Percentiles rank a stretch among this genome's conserved stretches.
These are phyloP conservation scores for Hippocampus kuda DNA, from an alignment of 2,797 vertebrate species.

Conservation along the genomic window DNA sequence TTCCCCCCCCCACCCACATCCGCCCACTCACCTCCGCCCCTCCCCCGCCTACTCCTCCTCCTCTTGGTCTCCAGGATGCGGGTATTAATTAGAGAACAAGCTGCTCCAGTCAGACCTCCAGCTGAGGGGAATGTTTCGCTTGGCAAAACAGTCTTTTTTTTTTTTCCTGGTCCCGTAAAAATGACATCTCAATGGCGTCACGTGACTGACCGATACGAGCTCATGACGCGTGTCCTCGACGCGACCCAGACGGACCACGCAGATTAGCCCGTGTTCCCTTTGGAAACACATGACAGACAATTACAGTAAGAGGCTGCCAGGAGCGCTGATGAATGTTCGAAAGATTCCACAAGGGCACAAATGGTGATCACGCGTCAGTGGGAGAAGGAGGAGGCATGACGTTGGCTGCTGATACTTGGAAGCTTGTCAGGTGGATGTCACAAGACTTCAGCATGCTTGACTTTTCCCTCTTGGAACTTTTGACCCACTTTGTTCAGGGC, in stretches of 20 bases:
- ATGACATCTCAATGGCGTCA: conserved; percentile 31
- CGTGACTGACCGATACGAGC: conserved; percentile 9
- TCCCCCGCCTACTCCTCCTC: background rate
- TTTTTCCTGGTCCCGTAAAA: conserved; percentile 22
- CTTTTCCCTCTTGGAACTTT: conserved; percentile 49
- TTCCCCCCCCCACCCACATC: background rate
- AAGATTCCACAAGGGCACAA: conserved; percentile 41
- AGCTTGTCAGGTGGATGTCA: conserved; percentile 66
- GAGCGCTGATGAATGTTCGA: conserved; percentile 45
- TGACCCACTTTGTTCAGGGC: conserved; percentile 34
- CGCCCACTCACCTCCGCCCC: background rate
- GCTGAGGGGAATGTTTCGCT: conserved; percentile 31
- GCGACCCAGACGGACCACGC: conserved; percentile 41
- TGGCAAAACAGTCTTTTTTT: conserved; percentile 30
- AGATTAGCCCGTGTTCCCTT: conserved; percentile 54
- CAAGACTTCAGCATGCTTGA: conserved; percentile 58
- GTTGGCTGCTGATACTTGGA: background rate
- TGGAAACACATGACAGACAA: conserved; percentile 50
- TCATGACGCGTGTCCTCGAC: conserved; percentile 44
- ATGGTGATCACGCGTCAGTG: conserved; percentile 50
- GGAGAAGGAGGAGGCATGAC: conserved; percentile 9
- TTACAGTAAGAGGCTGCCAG: conserved; percentile 48
- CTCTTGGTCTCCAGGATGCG: conserved; percentile 15
- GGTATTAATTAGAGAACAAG: conserved; percentile 46
- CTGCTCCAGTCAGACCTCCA: conserved; percentile 35